A percentile compares a stretch with the other conserved stretches of the same genome.
Conservation (phyloP, 2,797 vertebrate genomes). For the Phrynocephalus forsythii region DNA sequence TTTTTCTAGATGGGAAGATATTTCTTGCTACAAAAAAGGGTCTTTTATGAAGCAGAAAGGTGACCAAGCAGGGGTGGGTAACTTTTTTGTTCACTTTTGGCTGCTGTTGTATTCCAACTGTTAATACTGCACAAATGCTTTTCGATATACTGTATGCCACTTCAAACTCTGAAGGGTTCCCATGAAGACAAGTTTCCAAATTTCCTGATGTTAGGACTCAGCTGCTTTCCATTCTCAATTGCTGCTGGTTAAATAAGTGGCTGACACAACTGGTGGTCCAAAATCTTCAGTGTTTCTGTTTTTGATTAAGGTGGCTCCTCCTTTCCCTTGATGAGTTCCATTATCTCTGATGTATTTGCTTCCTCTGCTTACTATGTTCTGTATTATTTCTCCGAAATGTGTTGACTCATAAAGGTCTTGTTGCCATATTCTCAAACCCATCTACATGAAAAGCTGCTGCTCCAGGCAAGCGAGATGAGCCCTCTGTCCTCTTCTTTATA, state of each 20-base stretch:
- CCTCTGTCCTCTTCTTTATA: not conserved
- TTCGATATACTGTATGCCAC: not conserved
- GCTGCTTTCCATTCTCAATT: not conserved
- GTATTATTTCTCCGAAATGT: constrained; percentile 23
- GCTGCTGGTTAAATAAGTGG: constrained; percentile 10
- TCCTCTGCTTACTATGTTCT: constrained; percentile 6
- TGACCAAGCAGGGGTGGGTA: too few species aligned
- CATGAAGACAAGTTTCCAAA: not conserved
- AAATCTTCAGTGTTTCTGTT: not conserved
- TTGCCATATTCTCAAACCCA: constrained; percentile 1
- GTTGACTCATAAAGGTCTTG: constrained; percentile 20
- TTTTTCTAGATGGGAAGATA: too few species aligned
- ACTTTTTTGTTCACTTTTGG: too few species aligned
- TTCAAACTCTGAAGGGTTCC: not conserved
- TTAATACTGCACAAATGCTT: too few species aligned
- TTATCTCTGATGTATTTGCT: constrained; percentile 30
- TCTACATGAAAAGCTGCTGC: not conserved
- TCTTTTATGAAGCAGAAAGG: too few species aligned
- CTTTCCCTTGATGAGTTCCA: constrained; percentile 8
- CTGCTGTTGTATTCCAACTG: too few species aligned
- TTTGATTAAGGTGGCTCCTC: constrained; percentile 4
- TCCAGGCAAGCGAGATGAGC: not conserved
- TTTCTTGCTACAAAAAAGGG: too few species aligned
- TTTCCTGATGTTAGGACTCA: not conserved
- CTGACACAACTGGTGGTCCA: constrained; percentile 14